Conservation (phyloP, 2,113 vertebrate genomes). For the Podarcis cretensis region DNA sequence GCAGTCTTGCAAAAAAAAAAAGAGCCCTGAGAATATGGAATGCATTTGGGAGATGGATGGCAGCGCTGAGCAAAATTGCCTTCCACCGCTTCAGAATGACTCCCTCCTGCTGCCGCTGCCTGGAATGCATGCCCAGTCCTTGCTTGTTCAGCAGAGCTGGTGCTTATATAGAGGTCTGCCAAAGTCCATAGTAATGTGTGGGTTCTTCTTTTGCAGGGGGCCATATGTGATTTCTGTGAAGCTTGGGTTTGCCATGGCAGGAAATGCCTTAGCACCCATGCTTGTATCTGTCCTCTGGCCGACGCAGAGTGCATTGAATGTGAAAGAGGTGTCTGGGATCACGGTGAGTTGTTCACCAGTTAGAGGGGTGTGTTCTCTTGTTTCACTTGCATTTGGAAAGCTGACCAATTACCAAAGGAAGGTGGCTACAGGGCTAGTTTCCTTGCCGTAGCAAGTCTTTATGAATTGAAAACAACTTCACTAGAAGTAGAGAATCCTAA, state of each 20-base stretch:
- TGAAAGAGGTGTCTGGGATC: slow-evolving; percentile 95
- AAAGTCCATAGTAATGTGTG: background rate
- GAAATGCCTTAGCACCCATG: slow-evolving; percentile 94
- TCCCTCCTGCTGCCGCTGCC: background rate
- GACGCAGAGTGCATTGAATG: slow-evolving; percentile 96
- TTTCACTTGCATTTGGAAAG: background rate
- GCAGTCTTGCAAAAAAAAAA: slow-evolving; percentile 1
- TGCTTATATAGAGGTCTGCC: background rate
- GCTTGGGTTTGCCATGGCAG: slow-evolving; percentile 97
- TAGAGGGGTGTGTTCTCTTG: background rate
- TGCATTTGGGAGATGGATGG: background rate
- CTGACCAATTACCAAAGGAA: background rate
- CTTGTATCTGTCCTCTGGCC: slow-evolving; percentile 89
- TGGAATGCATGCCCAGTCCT: background rate
- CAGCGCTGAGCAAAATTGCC: background rate
- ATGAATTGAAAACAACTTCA: background rate
- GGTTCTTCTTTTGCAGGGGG: slow-evolving; percentile 80
- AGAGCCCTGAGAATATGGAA: background rate
- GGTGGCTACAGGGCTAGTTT: background rate
- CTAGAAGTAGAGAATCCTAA: background rate
- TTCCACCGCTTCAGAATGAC: rapidly evolving
- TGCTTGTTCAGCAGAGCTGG: background rate
- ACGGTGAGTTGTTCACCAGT: slow-evolving; percentile 78
- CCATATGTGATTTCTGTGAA: slow-evolving; percentile 98
- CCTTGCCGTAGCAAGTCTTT: slow-evolving; percentile 17